Evolutionary conservation across 2,888 invertebrate species (phyloP), one percentile per base, ranked within the genome.

Genomic region (Octonoba sinensis): DNA sequence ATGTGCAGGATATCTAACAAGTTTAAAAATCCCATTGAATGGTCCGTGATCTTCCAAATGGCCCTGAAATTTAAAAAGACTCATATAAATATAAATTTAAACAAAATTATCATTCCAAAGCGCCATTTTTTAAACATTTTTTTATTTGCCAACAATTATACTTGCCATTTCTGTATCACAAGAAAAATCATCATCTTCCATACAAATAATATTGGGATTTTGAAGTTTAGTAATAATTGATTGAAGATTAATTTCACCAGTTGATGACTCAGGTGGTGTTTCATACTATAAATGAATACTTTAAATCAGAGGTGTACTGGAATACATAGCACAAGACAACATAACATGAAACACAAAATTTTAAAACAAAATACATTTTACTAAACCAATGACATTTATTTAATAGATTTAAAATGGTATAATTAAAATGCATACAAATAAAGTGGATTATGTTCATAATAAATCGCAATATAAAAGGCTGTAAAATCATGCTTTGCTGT

Each of bases 111-210:
- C 13, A 71, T 1, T 20, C 0, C 8, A 60, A 66, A 15, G 16
- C n/a, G 1, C 1, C 3, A 1, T 13, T 22, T 13, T 36, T 36
- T 36, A 15, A 24, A 12, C 11, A 27, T n/a, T 62, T 62, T 62
- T 27, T 27, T 1, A 16, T 27, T 27, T 1, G 3, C 1, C 64
- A 56, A 47, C 18, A 46, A 13, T 15, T 74, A 84, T 88, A 85
- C 92, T 90, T 88, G 93, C 92, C 88, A 93, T 92, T 89, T 95
- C 95, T 86, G 94, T 93, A 87, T 95, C 94, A 0, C 95, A 95
- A 56, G 86, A 85, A 84, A 94, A 93, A 86, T 96, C 96, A 87
- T 97, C 97, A 87, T 97, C 97, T 88, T 97, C 97, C 95, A 97
- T 96, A 18, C 96, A 96, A 87, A 97, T 95, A 81, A 97, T 96